Evolutionary conservation across 2,888 invertebrate genomes (phyloP).

Genomic region (Auanema freiburgensis): DNA sequence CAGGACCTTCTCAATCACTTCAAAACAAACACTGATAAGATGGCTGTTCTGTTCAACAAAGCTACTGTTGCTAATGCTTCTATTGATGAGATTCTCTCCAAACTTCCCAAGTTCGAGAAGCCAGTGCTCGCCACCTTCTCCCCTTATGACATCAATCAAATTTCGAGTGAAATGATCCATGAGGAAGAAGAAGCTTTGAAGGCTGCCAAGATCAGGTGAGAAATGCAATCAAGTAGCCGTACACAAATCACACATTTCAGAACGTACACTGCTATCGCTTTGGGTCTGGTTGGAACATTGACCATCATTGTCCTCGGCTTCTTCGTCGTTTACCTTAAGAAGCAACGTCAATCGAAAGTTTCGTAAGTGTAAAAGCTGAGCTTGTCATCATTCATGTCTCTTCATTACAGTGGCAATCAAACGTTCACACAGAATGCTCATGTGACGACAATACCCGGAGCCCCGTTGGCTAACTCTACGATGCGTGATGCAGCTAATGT

Average conservation of each 20-base stretch:
- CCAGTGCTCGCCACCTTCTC: constrained; percentile 55
- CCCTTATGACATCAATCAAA: constrained; percentile 60
- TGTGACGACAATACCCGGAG: not conserved
- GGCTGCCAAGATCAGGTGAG: constrained; percentile 29
- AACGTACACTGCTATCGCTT: constrained; percentile 51
- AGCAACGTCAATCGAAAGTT: constrained; percentile 23
- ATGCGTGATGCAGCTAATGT: not conserved
- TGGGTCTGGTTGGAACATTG: constrained; percentile 51
- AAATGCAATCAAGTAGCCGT: not conserved
- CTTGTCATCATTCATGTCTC: too few relatives aligned
- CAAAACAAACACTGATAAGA: constrained; percentile 46
- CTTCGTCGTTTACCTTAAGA: constrained; percentile 69
- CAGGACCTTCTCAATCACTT: constrained; percentile 57
- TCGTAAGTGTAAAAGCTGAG: constrained; percentile 5
- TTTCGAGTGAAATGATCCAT: constrained; percentile 54
- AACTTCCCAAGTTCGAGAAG: constrained; percentile 56
- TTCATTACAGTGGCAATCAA: too few relatives aligned
- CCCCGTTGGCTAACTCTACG: not conserved
- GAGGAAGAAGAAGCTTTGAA: constrained; percentile 33
- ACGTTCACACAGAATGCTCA: too few relatives aligned
- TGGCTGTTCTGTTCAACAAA: constrained; percentile 43
- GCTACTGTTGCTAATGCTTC: constrained; percentile 37
- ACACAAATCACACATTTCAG: constrained; percentile 10
- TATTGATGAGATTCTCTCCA: constrained; percentile 57
- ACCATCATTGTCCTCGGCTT: constrained; percentile 49